Percentiles rank a stretch among this genome's conserved stretches.
phyloP scores from a whole-genome alignment of 2,888 invertebrate genomes.

The Lucinisca nassula region DNA sequence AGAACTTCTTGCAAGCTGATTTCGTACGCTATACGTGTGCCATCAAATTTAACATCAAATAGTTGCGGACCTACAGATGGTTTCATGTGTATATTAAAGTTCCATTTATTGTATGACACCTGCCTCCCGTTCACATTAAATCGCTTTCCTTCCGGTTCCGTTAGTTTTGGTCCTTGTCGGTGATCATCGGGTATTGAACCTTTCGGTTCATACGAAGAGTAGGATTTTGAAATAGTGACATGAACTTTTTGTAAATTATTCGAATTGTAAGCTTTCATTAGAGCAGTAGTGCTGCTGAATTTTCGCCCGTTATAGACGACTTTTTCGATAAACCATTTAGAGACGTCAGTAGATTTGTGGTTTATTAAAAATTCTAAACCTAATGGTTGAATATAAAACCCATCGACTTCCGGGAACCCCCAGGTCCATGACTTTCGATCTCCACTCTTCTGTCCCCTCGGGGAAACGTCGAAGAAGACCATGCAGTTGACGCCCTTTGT shows the following conservation, averaged over 20 bases:
- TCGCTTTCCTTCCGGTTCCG: conserved; percentile 82
- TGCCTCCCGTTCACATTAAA: conserved; percentile 78
- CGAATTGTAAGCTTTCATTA: conserved; percentile 64
- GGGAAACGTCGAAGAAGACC: conserved; percentile 72
- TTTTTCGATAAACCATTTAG: conserved; percentile 73
- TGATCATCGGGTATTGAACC: conserved; percentile 19
- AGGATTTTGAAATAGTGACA: conserved; percentile 10
- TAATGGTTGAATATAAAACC: conserved; percentile 77
- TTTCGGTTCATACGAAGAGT: conserved; percentile 44
- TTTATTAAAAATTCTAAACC: conserved; percentile 80
- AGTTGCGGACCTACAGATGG: conserved; percentile 77
- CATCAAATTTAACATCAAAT: conserved; percentile 77
- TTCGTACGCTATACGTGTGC: conserved; percentile 81
- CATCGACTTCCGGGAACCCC: conserved; percentile 75
- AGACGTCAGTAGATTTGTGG: conserved; percentile 67
- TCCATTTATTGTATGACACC: conserved; percentile 82
- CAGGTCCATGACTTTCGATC: conserved; percentile 76
- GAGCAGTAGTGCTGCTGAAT: conserved; percentile 67
- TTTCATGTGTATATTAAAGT: conserved; percentile 77
- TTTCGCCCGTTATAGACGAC: conserved; percentile 78
- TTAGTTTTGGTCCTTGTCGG: conserved; percentile 73
- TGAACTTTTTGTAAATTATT: conserved; percentile 34
- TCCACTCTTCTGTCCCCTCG: conserved; percentile 70
- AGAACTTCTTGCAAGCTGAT: conserved; percentile 80
- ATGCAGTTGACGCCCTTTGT: conserved; percentile 69